Base-by-base conservation (phyloP, 2,797 vertebrate genomes). In the Tadarida brasiliensis region DNA sequence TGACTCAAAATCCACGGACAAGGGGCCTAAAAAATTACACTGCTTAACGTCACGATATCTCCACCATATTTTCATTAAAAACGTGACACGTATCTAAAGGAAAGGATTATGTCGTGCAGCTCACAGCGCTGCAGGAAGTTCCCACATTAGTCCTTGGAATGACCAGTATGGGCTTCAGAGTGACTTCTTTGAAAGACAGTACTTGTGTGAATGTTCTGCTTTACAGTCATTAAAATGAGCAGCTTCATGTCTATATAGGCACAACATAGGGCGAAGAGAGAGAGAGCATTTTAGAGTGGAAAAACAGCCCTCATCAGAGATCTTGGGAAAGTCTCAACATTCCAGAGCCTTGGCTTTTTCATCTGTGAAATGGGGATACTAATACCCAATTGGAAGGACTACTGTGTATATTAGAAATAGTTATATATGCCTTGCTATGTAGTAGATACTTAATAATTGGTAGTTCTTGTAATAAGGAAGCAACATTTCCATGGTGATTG, bases 271-370 rank as follows among this genome's bases (percentile, higher is more conserved):
- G 67, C 71, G 54, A 65, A 85, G 20, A 57, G 20, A 57, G 17
- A 83, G 89, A 68, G 1, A 47, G 28, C 39, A 33, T 91, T 87
- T 96, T 73, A 22, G 4, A 49, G 44, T 87, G 70, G 71, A 61
- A 65, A 86, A 33, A 56, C 17, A 76, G 1, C 24, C 24, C n/a
- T 49, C 49, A 7, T 47, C 49, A 82, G 9, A 73, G 65, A 28
- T 83, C 15, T 9, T 84, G 65, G 35, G 9, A 16, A 91, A 81
- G 33, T 63, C 33, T 35, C 44, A 35, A 33, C 2, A 5, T 59
- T 35, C 76, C 77, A 70, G 19, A 68, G n/a, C 28, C 28, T 94
- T 87, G 44, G 7, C 95, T 94, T 95, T 59, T 78, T 93, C 61
- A 28, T 74, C 71, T 95, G 49, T 82, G 91, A 91, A 94, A 78